Conservation (phyloP, 2,113 vertebrate genomes). For the Tricholaema leucomelas region DNA sequence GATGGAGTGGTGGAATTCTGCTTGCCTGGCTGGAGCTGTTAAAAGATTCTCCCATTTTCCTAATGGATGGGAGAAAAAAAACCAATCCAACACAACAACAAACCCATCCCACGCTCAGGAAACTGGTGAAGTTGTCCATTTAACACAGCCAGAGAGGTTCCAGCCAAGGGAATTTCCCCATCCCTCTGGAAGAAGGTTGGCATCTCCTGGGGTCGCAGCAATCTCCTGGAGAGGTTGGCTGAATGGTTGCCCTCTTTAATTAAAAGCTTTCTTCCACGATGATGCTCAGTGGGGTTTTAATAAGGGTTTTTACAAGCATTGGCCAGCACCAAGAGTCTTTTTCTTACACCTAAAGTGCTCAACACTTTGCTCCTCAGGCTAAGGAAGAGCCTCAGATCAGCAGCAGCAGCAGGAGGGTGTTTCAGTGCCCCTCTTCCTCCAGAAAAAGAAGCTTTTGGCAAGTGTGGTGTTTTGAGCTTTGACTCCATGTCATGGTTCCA, state of each 20-base stretch:
- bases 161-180: neutral
- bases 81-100: neutral
- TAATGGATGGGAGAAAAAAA: constrained; percentile 30
- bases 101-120: constrained; percentile 22
- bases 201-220: constrained; percentile 44
- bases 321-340: neutral
- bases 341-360: neutral
- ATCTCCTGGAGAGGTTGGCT: constrained; percentile 41
- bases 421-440: neutral
- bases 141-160: constrained; percentile 1
- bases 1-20: constrained; percentile 47
- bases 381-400: neutral
- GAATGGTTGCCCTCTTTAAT: constrained; percentile 57
- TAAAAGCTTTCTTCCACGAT: constrained; percentile 62
- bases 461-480: accelerated
- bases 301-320: constrained; percentile 61
- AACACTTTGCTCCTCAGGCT: neutral
- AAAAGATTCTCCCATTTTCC: constrained; percentile 20
- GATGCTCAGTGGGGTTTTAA: constrained; percentile 53
- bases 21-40: constrained; percentile 65
- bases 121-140: constrained; percentile 50
- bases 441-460: neutral
- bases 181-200: constrained; percentile 33
- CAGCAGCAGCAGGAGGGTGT: accelerated
- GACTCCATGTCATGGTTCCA: no score